phyloP scores from a whole-genome alignment of 2,888 invertebrate species.

The Mythimna albipuncta region DNA sequence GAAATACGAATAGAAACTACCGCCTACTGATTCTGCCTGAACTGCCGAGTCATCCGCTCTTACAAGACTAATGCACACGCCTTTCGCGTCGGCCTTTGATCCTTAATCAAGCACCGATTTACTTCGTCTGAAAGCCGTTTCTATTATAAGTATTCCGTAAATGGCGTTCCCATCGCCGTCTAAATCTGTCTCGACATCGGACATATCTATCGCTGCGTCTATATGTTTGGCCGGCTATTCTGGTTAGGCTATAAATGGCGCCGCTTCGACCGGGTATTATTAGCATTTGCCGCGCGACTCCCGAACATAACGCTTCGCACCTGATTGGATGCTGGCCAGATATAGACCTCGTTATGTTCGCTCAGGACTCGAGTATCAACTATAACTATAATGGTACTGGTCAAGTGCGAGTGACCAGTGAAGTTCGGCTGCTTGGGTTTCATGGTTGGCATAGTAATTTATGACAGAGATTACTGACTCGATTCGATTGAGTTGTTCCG shows the following conservation, averaged over 20 bases:
- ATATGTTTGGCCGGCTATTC: constrained; percentile 83
- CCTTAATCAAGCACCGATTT: constrained; percentile 40
- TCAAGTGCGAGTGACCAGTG: constrained; percentile 42
- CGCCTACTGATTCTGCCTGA: constrained; percentile 6
- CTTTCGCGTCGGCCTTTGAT: constrained; percentile 47
- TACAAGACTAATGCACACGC: constrained; percentile 17
- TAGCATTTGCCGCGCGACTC: constrained; percentile 84
- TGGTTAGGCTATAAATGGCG: constrained; percentile 85
- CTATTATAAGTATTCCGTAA: constrained; percentile 67
- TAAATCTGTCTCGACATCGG: constrained; percentile 69
- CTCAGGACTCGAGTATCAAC: constrained; percentile 68
- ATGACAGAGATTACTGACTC: constrained; percentile 33
- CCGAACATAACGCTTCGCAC: constrained; percentile 81
- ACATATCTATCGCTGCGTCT: constrained; percentile 73
- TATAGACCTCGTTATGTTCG: constrained; percentile 73
- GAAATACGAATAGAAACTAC: constrained; percentile 9
- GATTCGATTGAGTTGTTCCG: constrained; percentile 49
- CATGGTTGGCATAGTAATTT: constrained; percentile 10
- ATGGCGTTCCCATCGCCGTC: constrained; percentile 71
- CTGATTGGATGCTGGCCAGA: constrained; percentile 87
- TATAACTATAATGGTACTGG: constrained; percentile 61
- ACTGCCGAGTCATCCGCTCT: constrained; percentile 6
- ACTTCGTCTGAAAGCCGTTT: constrained; percentile 42
- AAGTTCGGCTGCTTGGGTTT: constrained; percentile 13
- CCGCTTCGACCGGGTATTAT: constrained; percentile 82